Percentiles rank a stretch among this genome's conserved stretches.
phyloP scores from a whole-genome alignment of 1,140 invertebrate genomes.

The Drosophila quadrilineata region DNA sequence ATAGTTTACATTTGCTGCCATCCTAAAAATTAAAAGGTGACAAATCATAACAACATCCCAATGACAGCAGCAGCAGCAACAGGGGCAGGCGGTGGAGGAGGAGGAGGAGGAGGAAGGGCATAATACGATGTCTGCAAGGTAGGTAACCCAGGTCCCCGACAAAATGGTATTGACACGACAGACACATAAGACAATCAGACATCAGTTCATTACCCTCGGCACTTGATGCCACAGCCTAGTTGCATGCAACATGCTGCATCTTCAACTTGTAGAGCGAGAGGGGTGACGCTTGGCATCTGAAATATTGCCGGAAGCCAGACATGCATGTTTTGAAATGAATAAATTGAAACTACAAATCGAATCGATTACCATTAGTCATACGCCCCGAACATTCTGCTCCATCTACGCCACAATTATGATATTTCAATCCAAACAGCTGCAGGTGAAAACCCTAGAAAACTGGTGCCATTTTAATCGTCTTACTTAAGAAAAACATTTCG shows the following conservation, averaged over 20 bases:
- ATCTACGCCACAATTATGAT: background rate
- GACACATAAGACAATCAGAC: background rate
- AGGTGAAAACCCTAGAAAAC: too few relatives aligned
- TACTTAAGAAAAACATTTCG: too few relatives aligned
- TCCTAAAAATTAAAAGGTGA: constrained; percentile 72
- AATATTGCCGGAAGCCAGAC: constrained; percentile 11
- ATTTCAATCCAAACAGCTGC: background rate
- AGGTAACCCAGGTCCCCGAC: too few relatives aligned
- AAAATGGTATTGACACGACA: constrained; percentile 1
- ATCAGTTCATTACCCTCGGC: constrained; percentile 20
- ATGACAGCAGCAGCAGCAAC: background rate
- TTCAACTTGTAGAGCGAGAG: background rate
- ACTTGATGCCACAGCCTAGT: too few relatives aligned
- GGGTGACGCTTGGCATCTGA: background rate
- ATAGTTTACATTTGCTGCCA: constrained; percentile 72
- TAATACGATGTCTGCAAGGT: too few relatives aligned
- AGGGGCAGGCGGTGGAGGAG: background rate
- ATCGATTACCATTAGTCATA: constrained; percentile 8
- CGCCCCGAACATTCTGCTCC: background rate
- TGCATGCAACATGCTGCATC: too few relatives aligned
- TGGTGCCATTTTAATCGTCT: too few relatives aligned
- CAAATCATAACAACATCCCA: constrained; percentile 64
- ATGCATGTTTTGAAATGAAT: constrained; percentile 16
- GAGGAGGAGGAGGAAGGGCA: background rate
- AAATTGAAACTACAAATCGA: constrained; percentile 3